Evolutionary conservation across 2,797 vertebrate species (phyloP), one percentile per base, ranked within the genome.

Genomic region (Pachyuromys duprasi): DNA sequence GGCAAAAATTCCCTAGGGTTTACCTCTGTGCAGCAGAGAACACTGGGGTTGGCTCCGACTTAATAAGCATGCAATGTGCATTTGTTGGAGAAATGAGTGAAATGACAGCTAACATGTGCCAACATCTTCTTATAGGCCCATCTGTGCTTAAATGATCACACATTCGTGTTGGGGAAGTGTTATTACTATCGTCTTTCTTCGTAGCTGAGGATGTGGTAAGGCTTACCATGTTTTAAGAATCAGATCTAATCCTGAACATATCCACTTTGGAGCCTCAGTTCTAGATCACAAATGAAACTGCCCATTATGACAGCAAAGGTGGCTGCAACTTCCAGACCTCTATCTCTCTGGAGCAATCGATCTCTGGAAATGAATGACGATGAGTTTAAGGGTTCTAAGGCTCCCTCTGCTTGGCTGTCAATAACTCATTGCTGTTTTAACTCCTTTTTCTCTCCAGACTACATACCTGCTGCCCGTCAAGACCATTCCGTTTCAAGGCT

Each of bases 301-400:
- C 15, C 36, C 62, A 63, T 13, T 53, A 17, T 39, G 79, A 80
- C 65, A 81, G 5, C 17, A 14, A 76, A 83, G 72, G 79, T 14
- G 26, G 12, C 65, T 62, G 45, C 60, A 12, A 14, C 8, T 57
- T 39, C 31, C 4, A 5, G 11, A 49, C 17, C 67, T 31, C 81
- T 26, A 28, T 53, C 39, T 45, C 42, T 69, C 22, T 0, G 12
- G 79, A 92, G 39, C 13, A 75, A 26, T 53, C 86, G 14, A 22
- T 70, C 42, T 88, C 42, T 88, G 96, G 84, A 92, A 91, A 78
- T 36, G 39, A 93, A 87, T 80, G 42, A 49, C 13, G 36, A 36
- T 69, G 22, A 89, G 11, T 26, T 31, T n/a, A 45, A 53, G n/a
- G n/a, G 55, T 17, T 33, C 33, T n/a, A 36, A 26, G 83, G 1